Percentiles rank a stretch among this genome's conserved stretches.
Evolutionary conservation across 1,140 invertebrate species (phyloP).

Genomic region (Halotydeus destructor): DNA sequence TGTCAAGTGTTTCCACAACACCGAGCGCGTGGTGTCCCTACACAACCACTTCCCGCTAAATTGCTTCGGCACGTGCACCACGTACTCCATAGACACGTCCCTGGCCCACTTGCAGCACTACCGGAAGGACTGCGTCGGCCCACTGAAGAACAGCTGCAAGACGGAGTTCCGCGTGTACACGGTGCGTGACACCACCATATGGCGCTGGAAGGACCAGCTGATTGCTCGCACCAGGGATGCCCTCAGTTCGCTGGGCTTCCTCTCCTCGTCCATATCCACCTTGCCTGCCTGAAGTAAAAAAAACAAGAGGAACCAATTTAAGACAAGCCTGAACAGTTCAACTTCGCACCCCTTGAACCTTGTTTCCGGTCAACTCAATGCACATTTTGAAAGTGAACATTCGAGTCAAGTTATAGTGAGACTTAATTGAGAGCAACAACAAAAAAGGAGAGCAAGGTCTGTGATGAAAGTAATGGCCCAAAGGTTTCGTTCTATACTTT

Average conservation of each 20-base stretch:
- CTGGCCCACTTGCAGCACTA: constrained; percentile 83
- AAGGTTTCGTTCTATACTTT: too few species aligned
- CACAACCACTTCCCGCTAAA: constrained; percentile 83
- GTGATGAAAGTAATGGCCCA: too few species aligned
- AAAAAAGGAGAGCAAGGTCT: too few species aligned
- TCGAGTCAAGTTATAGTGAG: too few species aligned
- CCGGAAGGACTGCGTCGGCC: constrained; percentile 69
- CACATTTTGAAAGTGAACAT: too few species aligned
- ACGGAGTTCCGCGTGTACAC: constrained; percentile 57
- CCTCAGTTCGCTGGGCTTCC: constrained; percentile 47
- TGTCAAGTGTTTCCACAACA: constrained; percentile 83
- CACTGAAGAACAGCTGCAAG: constrained; percentile 56
- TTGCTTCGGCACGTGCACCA: constrained; percentile 65
- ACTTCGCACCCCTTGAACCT: too few species aligned
- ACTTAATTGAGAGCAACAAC: too few species aligned
- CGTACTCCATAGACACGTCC: constrained; percentile 54
- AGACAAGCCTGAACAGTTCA: too few species aligned
- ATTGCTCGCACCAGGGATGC: constrained; percentile 43
- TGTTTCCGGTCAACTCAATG: too few species aligned
- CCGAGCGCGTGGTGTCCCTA: constrained; percentile 60
- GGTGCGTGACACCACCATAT: constrained; percentile 61
- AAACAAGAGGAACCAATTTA: too few species aligned
- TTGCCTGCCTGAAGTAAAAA: too few species aligned
- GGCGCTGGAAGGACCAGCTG: constrained; percentile 57
- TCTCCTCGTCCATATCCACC: too few species aligned